These are phyloP conservation scores for Drosophila erecta DNA, from an alignment of 1,140 invertebrate genomes.

Conservation along the genomic window DNA sequence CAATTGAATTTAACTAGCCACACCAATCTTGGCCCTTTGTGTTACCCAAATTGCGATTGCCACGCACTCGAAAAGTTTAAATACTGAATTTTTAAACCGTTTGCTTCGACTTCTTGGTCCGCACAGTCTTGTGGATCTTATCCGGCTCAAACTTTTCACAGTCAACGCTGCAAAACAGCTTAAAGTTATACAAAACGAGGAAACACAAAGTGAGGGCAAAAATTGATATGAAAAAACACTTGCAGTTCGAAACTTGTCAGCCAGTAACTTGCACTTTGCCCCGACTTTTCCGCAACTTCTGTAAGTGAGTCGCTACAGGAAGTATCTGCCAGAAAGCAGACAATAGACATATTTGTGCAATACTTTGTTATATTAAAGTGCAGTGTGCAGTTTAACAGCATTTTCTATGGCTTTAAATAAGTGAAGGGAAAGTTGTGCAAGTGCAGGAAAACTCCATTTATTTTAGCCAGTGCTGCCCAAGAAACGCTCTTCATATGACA, in stretches of 20 bases:
- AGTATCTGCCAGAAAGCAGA: not conserved
- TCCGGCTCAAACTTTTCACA: conserved; percentile 12
- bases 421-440: too few species aligned
- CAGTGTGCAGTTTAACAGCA: too few species aligned
- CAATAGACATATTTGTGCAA: not conserved
- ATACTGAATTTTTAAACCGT: conserved; percentile 9
- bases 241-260: conserved; percentile 48
- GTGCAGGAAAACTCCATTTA: too few species aligned
- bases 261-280: conserved; percentile 33
- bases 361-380: too few species aligned
- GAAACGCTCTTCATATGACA: too few species aligned
- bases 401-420: too few species aligned
- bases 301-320: conserved; percentile 2
- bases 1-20: conserved; percentile 1
- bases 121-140: conserved; percentile 9
- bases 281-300: conserved; percentile 6
- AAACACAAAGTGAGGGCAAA: conserved; percentile 3
- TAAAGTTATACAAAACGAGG: conserved; percentile 21
- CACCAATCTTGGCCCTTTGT: too few species aligned
- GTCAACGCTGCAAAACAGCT: conserved; percentile 22
- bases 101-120: not conserved
- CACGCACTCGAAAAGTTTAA: not conserved
- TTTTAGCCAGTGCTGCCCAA: too few species aligned
- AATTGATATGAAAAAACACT: conserved; percentile 40
- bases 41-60: too few species aligned